Evolutionary conservation across 2,113 vertebrate species (phyloP).

Genomic region (Cairina moschata): DNA sequence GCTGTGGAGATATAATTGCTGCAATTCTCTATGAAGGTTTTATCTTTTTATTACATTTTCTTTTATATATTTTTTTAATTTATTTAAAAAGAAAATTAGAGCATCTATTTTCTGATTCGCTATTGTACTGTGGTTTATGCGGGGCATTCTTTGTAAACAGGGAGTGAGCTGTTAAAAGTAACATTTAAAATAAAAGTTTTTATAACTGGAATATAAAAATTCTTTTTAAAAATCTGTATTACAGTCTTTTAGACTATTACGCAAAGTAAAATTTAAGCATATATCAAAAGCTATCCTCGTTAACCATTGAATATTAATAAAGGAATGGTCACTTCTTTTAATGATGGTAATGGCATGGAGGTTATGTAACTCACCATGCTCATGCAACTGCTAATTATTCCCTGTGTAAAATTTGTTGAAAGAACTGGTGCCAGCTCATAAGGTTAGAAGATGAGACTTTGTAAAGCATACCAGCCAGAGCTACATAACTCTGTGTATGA

Average conservation of each 20-base stretch:
- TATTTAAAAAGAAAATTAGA: conserved; percentile 69
- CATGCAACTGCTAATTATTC: neutral
- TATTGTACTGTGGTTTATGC: conserved; percentile 12
- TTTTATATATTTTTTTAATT: conserved; percentile 56
- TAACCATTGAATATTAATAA: neutral
- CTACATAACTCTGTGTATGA: neutral
- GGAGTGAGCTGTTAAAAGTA: neutral
- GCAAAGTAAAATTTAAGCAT: neutral
- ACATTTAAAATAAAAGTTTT: neutral
- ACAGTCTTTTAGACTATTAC: neutral
- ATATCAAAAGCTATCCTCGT: neutral
- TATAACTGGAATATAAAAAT: neutral
- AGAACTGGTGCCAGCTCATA: neutral
- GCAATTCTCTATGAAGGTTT: conserved; percentile 76
- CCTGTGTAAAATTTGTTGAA: conserved; percentile 1
- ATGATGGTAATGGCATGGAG: neutral
- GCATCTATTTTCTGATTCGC: conserved; percentile 66
- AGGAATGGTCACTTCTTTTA: neutral
- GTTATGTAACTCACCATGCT: neutral
- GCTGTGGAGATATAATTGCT: conserved; percentile 85
- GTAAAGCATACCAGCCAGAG: neutral
- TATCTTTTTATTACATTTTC: conserved; percentile 79
- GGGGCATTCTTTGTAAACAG: conserved; percentile 15
- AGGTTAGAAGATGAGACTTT: neutral
- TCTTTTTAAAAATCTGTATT: neutral